Evolutionary conservation across 2,113 vertebrate genomes (phyloP).

Genomic region (Brienomyrus brachyistius): DNA sequence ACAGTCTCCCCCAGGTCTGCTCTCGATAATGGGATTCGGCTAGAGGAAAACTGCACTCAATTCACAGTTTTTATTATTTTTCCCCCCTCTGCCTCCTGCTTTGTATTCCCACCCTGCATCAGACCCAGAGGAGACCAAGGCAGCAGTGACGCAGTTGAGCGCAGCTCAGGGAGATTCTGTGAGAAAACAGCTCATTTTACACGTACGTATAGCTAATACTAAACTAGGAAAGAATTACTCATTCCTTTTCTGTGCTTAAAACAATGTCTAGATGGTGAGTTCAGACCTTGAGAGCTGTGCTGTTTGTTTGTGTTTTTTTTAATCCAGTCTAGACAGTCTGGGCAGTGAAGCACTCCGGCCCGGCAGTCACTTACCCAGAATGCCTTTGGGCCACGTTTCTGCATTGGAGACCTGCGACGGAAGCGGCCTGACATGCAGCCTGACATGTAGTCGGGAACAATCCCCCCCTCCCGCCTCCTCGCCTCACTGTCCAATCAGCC

Average conservation of each 20-base stretch:
- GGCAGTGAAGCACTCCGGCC: not conserved
- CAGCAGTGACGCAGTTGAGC: not conserved
- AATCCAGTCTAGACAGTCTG: not conserved
- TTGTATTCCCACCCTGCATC: conserved; percentile 1
- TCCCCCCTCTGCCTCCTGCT: not conserved
- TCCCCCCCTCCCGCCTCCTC: conserved; percentile 31
- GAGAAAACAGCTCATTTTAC: not conserved
- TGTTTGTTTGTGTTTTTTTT: not conserved
- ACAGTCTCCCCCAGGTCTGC: conserved; percentile 35
- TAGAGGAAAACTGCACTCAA: conserved; percentile 14
- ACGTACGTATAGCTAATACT: not conserved
- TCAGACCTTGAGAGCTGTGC: not conserved
- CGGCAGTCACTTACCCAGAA: conserved; percentile 28
- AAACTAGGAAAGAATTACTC: not conserved
- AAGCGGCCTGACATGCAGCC: conserved; percentile 13
- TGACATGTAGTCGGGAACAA: not conserved
- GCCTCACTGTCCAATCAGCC: not conserved
- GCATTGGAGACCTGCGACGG: conserved; percentile 24
- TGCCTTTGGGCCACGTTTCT: conserved; percentile 9
- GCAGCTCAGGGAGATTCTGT: not conserved
- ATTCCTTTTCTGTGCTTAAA: not conserved
- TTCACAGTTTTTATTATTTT: conserved; percentile 10
- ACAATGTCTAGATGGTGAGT: not conserved
- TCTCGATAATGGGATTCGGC: conserved; percentile 10
- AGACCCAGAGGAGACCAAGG: not conserved